Percentiles rank a stretch among this genome's conserved stretches.
These are phyloP conservation scores for Alethe castanea DNA, from an alignment of 2,113 vertebrate genomes.

Conservation along the genomic window DNA sequence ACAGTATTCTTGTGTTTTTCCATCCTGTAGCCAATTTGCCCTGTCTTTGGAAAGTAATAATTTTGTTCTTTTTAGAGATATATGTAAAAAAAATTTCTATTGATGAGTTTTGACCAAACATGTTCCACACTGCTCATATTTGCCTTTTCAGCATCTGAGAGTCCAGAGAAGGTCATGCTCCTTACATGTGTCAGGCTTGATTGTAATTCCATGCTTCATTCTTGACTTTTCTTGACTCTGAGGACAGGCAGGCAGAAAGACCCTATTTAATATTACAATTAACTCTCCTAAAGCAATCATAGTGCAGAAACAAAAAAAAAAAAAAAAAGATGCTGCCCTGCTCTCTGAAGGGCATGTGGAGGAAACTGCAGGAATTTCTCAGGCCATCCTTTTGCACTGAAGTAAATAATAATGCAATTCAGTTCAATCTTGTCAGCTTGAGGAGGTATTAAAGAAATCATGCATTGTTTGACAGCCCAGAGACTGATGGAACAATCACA, in stretches of 20 bases:
- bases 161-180: constrained; percentile 36
- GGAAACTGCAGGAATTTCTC: not conserved
- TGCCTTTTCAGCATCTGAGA: not conserved
- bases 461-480: not conserved
- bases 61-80: not conserved
- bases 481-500: not conserved
- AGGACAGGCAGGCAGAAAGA: constrained; percentile 30
- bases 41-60: not conserved
- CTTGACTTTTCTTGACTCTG: not conserved
- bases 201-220: constrained; percentile 17
- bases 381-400: not conserved
- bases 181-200: constrained; percentile 24
- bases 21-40: not conserved
- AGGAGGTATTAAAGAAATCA: not conserved
- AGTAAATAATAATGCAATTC: not conserved
- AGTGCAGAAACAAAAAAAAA: not conserved
- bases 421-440: not conserved
- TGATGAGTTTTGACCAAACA: not conserved
- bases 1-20: not conserved
- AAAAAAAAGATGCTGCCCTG: not conserved
- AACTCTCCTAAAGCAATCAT: constrained; percentile 5
- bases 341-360: not conserved
- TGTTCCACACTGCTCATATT: not conserved
- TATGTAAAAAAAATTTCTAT: not conserved
- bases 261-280: constrained; percentile 46